A percentile compares a stretch with the other conserved stretches of the same genome.
Conservation (phyloP, 2,888 invertebrate genomes). For the Zeuzera pyrina region DNA sequence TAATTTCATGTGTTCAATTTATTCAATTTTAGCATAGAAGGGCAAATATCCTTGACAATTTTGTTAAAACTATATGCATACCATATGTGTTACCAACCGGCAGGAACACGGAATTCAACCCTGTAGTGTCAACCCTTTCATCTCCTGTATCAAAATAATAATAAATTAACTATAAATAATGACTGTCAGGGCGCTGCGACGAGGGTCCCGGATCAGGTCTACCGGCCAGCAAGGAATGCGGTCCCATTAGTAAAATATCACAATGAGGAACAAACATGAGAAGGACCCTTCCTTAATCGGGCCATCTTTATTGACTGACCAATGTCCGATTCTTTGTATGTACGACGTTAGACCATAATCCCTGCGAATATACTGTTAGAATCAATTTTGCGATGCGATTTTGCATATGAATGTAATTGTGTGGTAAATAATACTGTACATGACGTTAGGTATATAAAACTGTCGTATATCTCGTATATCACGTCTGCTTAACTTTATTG, state of each 20-base stretch:
- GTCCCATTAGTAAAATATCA: conserved; percentile 66
- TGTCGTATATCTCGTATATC: background rate
- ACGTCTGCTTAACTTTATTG: background rate
- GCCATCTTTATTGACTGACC: conserved; percentile 65
- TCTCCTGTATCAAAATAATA: conserved; percentile 69
- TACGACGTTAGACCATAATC: conserved; percentile 67
- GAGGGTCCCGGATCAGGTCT: conserved; percentile 38
- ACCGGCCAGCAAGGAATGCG: conserved; percentile 63
- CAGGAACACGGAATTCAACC: conserved; percentile 51
- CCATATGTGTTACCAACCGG: conserved; percentile 57
- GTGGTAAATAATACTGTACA: conserved; percentile 13
- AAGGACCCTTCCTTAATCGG: conserved; percentile 52
- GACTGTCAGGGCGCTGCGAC: conserved; percentile 23
- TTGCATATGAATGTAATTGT: conserved; percentile 56
- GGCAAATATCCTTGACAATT: no score
- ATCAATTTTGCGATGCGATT: conserved; percentile 27
- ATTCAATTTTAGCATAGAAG: no score
- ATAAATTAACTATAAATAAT: conserved; percentile 70
- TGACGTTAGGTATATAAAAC: background rate
- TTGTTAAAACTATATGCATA: no score
- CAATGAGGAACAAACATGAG: conserved; percentile 44
- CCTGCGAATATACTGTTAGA: conserved; percentile 40
- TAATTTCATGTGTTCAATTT: no score
- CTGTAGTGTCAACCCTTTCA: conserved; percentile 60
- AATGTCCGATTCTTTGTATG: conserved; percentile 42